Conservation (phyloP, 2,797 vertebrate genomes). For the Diceros bicornis region DNA sequence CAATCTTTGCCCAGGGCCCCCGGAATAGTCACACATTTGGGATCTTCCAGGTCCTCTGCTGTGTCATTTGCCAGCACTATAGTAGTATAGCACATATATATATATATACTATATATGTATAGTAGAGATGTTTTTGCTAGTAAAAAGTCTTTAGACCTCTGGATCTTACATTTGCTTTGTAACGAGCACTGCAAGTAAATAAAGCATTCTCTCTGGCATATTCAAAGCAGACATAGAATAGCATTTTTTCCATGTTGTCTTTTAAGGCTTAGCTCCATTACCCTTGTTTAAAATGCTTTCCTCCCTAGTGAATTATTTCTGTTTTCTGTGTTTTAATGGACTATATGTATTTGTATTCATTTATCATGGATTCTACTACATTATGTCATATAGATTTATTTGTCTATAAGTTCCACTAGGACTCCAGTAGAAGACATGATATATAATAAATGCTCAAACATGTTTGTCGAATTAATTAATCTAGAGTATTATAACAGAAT, state of each 20-base stretch:
- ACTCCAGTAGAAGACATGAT: not conserved
- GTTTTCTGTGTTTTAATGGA: not conserved
- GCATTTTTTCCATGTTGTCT: not conserved
- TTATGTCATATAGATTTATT: not conserved
- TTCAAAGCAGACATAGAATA: not conserved
- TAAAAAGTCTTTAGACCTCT: not conserved
- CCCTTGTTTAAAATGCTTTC: not conserved
- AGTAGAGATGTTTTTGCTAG: not conserved
- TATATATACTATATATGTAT: not conserved
- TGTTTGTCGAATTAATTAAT: slow-evolving; percentile 16
- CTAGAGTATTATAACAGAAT: not conserved
- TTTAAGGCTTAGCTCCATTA: not conserved
- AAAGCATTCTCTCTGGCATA: not conserved
- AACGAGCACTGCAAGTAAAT: not conserved
- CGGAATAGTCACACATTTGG: slow-evolving; percentile 82
- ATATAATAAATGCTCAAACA: not conserved
- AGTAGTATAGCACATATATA: not conserved
- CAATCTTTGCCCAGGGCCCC: slow-evolving; percentile 78
- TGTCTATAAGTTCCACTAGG: not conserved
- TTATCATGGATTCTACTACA: not conserved
- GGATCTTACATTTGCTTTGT: not conserved
- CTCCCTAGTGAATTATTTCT: not conserved
- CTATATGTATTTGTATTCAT: not conserved
- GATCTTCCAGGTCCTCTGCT: slow-evolving; percentile 86
- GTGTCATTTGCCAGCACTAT: slow-evolving; percentile 83